Percentiles rank a stretch among this genome's conserved stretches.
These are phyloP conservation scores for Fragum whitleyi DNA, from an alignment of 2,888 invertebrate genomes.

Conservation along the genomic window DNA sequence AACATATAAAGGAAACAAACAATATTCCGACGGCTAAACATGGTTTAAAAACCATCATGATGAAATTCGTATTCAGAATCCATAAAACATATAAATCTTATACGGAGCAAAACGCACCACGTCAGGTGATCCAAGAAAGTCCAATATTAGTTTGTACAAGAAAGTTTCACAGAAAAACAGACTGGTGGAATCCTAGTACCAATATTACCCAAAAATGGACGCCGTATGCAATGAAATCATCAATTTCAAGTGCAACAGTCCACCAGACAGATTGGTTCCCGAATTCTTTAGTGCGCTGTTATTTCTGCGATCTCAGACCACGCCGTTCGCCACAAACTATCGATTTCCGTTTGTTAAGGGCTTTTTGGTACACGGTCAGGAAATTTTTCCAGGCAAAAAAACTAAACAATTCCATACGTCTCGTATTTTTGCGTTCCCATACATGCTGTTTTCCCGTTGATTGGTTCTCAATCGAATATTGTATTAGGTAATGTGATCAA, in stretches of 20 bases:
- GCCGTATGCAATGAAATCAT: slow-evolving; percentile 5
- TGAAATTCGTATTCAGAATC: background rate
- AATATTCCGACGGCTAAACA: slow-evolving; percentile 15
- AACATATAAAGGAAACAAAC: slow-evolving; percentile 3
- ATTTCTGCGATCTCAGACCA: slow-evolving; percentile 24
- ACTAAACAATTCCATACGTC: slow-evolving; percentile 3
- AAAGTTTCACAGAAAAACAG: slow-evolving; percentile 3
- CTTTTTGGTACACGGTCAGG: slow-evolving; percentile 19
- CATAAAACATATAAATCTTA: background rate
- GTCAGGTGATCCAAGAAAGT: background rate
- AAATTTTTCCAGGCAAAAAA: slow-evolving; percentile 1
- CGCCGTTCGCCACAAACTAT: slow-evolving; percentile 19
- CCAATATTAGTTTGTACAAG: too few relatives aligned
- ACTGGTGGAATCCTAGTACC: slow-evolving; percentile 10
- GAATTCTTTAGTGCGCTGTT: background rate
- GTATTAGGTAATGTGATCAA: background rate
- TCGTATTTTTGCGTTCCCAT: background rate
- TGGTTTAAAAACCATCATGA: background rate
- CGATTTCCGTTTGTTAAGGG: slow-evolving; percentile 25
- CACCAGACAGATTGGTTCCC: slow-evolving; percentile 13
- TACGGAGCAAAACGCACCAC: background rate
- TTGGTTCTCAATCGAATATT: slow-evolving; percentile 9
- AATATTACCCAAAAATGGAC: background rate
- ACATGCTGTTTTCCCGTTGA: slow-evolving; percentile 6
- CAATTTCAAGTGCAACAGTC: slow-evolving; percentile 21